phyloP scores from a whole-genome alignment of 2,888 invertebrate genomes.

The Oxytorus armatus region DNA sequence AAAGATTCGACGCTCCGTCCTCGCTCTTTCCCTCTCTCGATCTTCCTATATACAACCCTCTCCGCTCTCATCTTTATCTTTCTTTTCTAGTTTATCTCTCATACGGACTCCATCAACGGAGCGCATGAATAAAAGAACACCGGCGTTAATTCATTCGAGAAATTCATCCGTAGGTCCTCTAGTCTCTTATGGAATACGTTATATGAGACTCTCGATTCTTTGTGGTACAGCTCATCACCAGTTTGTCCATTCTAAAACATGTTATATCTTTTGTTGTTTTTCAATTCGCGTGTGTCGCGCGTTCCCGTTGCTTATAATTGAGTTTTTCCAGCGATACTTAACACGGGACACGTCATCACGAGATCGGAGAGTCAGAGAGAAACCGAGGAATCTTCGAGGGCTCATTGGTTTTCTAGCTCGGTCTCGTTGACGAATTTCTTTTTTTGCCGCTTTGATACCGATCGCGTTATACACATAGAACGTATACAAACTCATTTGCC shows the following conservation, averaged over 20 bases:
- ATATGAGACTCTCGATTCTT: background rate
- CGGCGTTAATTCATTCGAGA: conserved; percentile 59
- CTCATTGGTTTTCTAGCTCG: background rate
- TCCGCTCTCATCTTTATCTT: conserved; percentile 42
- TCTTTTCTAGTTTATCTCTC: conserved; percentile 57
- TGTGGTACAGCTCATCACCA: conserved; percentile 5
- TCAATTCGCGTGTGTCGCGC: background rate
- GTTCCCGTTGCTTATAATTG: conserved; percentile 37
- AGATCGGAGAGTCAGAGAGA: conserved; percentile 11
- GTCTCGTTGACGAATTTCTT: conserved; percentile 8
- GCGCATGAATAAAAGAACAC: conserved; percentile 63
- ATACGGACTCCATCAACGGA: conserved; percentile 42
- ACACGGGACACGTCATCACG: conserved; percentile 17
- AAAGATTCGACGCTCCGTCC: conserved; percentile 53
- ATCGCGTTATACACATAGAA: background rate
- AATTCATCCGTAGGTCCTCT: conserved; percentile 39
- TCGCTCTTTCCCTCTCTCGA: conserved; percentile 10
- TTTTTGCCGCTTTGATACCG: conserved; percentile 14
- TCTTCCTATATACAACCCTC: background rate
- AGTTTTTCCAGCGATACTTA: conserved; percentile 33
- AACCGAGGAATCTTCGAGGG: conserved; percentile 12
- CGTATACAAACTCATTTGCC: conserved; percentile 25
- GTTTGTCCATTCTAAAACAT: conserved; percentile 11
- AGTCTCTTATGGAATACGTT: conserved; percentile 28
- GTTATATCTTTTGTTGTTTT: background rate